Evolutionary conservation across 2,797 vertebrate species (phyloP), one percentile per base, ranked within the genome.

Genomic region (Orientallactaga sibirica): DNA sequence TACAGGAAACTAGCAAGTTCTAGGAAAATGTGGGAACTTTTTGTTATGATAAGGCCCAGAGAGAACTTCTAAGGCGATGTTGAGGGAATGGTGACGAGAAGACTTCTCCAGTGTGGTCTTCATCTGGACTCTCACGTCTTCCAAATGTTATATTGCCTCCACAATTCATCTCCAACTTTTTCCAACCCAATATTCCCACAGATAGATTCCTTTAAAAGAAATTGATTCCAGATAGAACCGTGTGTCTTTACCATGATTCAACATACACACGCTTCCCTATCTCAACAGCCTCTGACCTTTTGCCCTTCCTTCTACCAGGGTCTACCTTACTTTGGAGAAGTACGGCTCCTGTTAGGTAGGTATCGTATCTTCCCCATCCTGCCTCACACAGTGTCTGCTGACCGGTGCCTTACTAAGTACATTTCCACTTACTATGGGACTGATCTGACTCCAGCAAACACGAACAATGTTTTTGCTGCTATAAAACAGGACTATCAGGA

Each of bases 361-460:
- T 19, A 58, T 77, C 27, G 6, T 48, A n/a, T 85, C 66, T 85
- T 85, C 41, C 20, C 68, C 75, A 25, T 76, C 22, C 37, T 61
- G 61, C 79, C 88, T 87, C 16, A 75, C n/a, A 91, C 41, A 18
- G 22, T 15, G 12, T 79, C 71, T 89, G 29, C 52, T 82, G 70
- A 85, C 62, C 73, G 67, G 64, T 79, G 71, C 76, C 61, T 43
- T 93, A 88, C 43, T 92, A 76, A 83, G 18, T 5, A 25, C 24
- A 70, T 86, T 88, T 70, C 43, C 88, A 92, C 92, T 75, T 68
- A 67, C 68, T 78, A 7, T 85, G 71, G 41, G 83, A 61, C 22
- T 29, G 77, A 87, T 81, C 43, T 71, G 77, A 91, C 55, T 95
- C 55, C 83, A 77, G 73, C n/a, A 71, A 86, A 79, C 67, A 83